Base-by-base conservation (phyloP, 2,797 vertebrate species). In the Peromyscus nudipes region DNA sequence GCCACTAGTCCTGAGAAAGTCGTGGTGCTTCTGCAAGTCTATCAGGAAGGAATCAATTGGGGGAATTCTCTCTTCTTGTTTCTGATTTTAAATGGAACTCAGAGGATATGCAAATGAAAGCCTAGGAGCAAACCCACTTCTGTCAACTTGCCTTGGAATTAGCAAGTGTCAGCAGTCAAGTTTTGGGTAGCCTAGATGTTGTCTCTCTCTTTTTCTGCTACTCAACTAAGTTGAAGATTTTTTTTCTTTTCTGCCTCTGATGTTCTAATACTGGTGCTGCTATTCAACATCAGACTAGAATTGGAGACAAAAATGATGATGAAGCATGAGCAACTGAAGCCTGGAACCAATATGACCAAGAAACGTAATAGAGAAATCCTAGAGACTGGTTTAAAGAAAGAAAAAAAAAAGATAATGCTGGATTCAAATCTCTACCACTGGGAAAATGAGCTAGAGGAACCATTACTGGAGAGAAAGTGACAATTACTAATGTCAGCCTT, bases 331-430 rank as follows among this genome's bases (percentile, higher is more conserved):
- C 89, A 97, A 91, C 40, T 92, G 40, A 97, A 94, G 73, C 80
- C 94, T 93, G 85, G 96, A 98, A 96, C 82, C 73, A 93, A 95
- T 31, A 88, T 2, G 3, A 86, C 96, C 77, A 97, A 97, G 87
- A 43, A 96, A 97, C 83, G 85, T 82, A 95, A 92, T 14, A 92
- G 55, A 91, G 96, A 98, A 92, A 89, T 98, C 96, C 88, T 96
- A 85, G 73, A 97, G 77, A 69, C 95, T 97, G 75, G 23, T 52
- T 92, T 88, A 31, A 40, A 90, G 80, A 86, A 82, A 62, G 31
- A 29, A 64, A 76, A 52, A 43, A 16, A 92, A 55, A 60, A 60
- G 21, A 23, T 94, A 93, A 92, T 80, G 60, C 81, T 95, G 84
- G 79, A 6, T 85, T 79, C 55, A 29, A 95, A 95, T 91, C 73